Base-by-base conservation (phyloP, 2,888 invertebrate genomes). In the Lacanobia wlatinum region DNA sequence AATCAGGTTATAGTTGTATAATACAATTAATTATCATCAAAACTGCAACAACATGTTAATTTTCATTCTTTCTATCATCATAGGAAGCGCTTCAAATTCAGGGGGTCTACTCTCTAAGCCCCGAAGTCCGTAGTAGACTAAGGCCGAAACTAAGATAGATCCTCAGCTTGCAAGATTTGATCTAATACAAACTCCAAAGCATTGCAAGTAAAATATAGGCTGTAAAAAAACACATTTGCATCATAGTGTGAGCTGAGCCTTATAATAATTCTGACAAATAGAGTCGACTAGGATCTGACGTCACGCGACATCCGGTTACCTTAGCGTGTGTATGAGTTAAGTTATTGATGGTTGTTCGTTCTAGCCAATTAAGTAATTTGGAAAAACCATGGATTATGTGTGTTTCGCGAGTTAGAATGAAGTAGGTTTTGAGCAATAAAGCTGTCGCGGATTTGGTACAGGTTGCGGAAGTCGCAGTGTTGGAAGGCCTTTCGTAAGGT, bases 291-390 rank as follows among this genome's bases (percentile, higher is more conserved):
- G 64, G 65, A 68, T 74, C n/a, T 76, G 62, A 80, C 65, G 83
- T 82, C 76, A 79, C 80, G 82, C 73, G 21, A 79, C 64, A 67
- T 68, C 68, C 68, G 73, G 53, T 48, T 62, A 63, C 73, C 59
- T 64, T 58, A 61, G 62, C 71, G 34, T 40, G 65, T 53, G 28
- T 59, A 68, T 7, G 46, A 46, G 67, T 48, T 48, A 59, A 58
- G 71, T 73, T 80, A 77, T 69, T 60, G 59, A 74, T 64, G 68
- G 59, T 43, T 60, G 61, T 68, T 69, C 10, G 64, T 55, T 58
- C 28, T 77, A 61, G 48, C 18, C 46, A 65, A 28, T 76, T 78
- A 66, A 34, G 61, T 76, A 53, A 66, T 77, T 76, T 70, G 38
- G 46, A 59, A 76, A 70, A 40, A 53, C 14, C 48, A 40, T 43